Evolutionary conservation across 1,140 invertebrate genomes (phyloP), one percentile per base, ranked within the genome.

Genomic region (Hetaerina americana): DNA sequence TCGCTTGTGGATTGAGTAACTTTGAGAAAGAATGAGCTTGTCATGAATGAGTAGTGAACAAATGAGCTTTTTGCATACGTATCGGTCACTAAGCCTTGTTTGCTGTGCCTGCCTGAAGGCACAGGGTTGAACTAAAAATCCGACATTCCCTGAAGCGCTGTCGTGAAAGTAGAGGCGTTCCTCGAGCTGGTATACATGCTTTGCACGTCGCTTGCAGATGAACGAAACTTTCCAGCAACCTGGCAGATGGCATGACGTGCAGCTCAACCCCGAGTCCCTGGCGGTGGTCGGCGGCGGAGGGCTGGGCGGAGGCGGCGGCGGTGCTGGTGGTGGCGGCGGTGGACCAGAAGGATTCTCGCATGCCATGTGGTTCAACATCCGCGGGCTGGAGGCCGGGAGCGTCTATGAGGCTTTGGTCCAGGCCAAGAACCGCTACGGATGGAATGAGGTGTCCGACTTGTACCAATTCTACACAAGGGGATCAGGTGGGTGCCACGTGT

Each of bases 141-240:
- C n/a, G n/a, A n/a, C n/a, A n/a, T n/a, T n/a, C n/a, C n/a, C n/a
- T n/a, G n/a, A n/a, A n/a, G n/a, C n/a, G n/a, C n/a, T n/a, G n/a
- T n/a, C n/a, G n/a, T n/a, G n/a, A n/a, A n/a, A n/a, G n/a, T 12
- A 10, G 10, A 2, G 22, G 15, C 22, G 40, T 57, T 18, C 40
- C 22, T 57, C 3, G 40, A 12, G 40, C 22, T n/a, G 40, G 10
- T 57, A n/a, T 57, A 57, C 40, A 57, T 57, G 40, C 40, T 57
- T 57, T 57, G 40, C 40, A 57, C 40, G 40, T 57, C 40, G 22
- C 15, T 68, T 68, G 66, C 66, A 68, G 66, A 26, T 68, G 76
- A 91, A 91, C 80, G 86, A 89, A 75, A 86, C 89, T 1, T 89
- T 88, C 79, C 87, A 89, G 77, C 85, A 87, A 77, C 87, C 87